A percentile compares a stretch with the other conserved stretches of the same genome.
These are phyloP conservation scores for Dioctria rufipes DNA, from an alignment of 2,888 invertebrate species.

Conservation along the genomic window DNA sequence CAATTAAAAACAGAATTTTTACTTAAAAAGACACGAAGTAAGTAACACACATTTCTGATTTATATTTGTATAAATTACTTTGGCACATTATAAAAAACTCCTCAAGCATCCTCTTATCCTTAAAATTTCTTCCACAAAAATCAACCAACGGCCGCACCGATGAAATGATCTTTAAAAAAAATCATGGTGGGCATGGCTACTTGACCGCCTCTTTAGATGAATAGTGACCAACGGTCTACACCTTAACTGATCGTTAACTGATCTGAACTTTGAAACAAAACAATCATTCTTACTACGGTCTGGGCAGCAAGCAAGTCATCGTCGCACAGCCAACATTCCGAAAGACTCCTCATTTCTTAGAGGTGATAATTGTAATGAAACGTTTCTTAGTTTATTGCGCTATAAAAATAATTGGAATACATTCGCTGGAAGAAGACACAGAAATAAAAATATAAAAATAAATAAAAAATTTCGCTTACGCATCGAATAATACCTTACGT, in stretches of 20 bases:
- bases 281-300: neutral
- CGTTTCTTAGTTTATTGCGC: slow-evolving; percentile 45
- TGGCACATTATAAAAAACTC: too few species aligned
- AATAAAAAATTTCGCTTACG: slow-evolving; percentile 2
- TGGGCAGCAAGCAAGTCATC: neutral
- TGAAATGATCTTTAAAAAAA: slow-evolving; percentile 21
- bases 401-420: slow-evolving; percentile 49
- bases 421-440: neutral
- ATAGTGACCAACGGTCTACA: slow-evolving; percentile 23
- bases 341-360: slow-evolving; percentile 22
- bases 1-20: too few species aligned
- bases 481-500: neutral
- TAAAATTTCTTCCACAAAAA: neutral
- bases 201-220: slow-evolving; percentile 24
- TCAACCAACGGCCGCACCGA: neutral
- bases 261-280: slow-evolving; percentile 6
- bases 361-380: slow-evolving; percentile 49
- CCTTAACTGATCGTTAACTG: slow-evolving; percentile 21
- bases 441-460: neutral
- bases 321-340: too few species aligned
- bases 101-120: too few species aligned
- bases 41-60: too few species aligned
- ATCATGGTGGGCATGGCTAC: slow-evolving; percentile 16
- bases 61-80: too few species aligned
- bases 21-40: too few species aligned